Evolutionary conservation across 64 coral and sea anemone genomes (phyloP).

Genomic region (Trachythela sp.): DNA sequence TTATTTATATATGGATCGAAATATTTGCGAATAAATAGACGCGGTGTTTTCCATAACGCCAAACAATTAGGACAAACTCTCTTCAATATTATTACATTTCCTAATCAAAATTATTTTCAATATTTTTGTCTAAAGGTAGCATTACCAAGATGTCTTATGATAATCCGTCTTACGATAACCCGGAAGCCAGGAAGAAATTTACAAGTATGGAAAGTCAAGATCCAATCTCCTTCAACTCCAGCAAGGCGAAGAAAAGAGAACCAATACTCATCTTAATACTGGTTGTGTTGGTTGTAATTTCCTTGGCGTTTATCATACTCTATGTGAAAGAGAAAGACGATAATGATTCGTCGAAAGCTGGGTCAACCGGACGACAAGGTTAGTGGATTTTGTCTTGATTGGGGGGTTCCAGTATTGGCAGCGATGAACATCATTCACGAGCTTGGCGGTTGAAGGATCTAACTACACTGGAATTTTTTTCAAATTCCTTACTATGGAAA

Average conservation of each 20-base stretch:
- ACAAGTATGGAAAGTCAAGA: background rate
- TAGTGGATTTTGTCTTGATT: background rate
- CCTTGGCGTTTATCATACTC: background rate
- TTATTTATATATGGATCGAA: no score
- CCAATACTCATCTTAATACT: background rate
- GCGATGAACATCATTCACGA: no score
- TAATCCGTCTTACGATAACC: background rate
- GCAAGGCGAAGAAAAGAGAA: background rate
- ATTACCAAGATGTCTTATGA: background rate
- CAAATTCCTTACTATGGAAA: no score
- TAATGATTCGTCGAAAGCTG: background rate
- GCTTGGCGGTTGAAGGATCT: no score
- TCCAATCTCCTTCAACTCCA: background rate
- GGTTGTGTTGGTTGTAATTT: background rate
- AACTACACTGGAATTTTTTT: no score
- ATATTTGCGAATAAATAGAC: no score
- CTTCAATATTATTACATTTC: no score
- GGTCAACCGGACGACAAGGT: background rate
- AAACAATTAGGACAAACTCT: no score
- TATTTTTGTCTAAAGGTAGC: no score
- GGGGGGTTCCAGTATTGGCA: background rate
- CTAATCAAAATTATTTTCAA: no score
- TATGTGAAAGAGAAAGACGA: background rate
- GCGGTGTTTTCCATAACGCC: no score
- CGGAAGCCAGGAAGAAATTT: background rate